Evolutionary conservation across 2,113 vertebrate species (phyloP).

Genomic region (Entomyzon cyanotis): DNA sequence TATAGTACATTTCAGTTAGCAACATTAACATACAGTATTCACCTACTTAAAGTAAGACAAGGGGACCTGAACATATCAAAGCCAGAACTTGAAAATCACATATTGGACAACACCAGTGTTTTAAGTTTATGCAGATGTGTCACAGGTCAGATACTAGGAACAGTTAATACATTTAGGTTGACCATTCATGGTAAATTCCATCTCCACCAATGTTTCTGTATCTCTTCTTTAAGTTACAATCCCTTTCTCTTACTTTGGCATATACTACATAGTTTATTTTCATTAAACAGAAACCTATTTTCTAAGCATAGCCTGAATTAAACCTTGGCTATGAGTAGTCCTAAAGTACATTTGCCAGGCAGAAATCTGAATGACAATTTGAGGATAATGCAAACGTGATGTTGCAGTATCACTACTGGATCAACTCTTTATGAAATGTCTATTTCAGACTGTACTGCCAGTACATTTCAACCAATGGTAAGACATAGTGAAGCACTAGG

Average conservation of each 20-base stretch:
- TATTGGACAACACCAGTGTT: not conserved
- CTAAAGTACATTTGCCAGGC: not conserved
- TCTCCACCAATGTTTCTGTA: not conserved
- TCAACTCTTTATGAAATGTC: not conserved
- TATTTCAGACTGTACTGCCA: not conserved
- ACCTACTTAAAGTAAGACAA: conserved; percentile 26
- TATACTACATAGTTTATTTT: conserved; percentile 19
- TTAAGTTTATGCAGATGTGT: not conserved
- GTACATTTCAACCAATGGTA: not conserved
- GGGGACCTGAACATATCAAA: conserved; percentile 33
- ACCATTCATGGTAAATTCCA: not conserved
- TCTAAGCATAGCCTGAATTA: not conserved
- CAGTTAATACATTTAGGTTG: not conserved
- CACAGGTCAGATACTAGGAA: not conserved
- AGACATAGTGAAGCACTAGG: conserved; percentile 39
- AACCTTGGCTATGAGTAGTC: not conserved
- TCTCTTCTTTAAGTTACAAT: not conserved
- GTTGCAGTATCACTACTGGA: not conserved
- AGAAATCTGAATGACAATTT: not conserved
- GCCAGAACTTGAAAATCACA: conserved; percentile 23
- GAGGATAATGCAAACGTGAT: not conserved
- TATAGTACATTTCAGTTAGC: conserved; percentile 26
- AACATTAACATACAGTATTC: conserved; percentile 23
- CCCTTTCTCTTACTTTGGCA: conserved; percentile 14
- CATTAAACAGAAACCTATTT: not conserved